Evolutionary conservation across 2,888 invertebrate species (phyloP), one percentile per base, ranked within the genome.

Genomic region (Meiosimyza decipiens): DNA sequence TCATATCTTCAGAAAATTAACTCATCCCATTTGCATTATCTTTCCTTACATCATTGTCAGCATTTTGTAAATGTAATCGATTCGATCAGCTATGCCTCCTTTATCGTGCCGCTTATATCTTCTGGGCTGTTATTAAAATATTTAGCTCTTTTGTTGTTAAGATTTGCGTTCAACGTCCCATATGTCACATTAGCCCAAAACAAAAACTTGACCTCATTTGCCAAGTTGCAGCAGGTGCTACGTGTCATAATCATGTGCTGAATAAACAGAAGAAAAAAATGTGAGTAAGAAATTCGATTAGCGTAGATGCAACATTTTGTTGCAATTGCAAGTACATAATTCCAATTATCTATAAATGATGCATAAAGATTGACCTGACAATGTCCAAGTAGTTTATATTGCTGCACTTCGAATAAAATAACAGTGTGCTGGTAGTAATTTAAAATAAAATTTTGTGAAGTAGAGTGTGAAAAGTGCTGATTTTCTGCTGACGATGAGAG

Each of bases 141-240:
- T 40, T 40, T 6, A 40, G 9, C 6, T 40, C 9, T 7, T 40
- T 40, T 40, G 9, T 40, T 9, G 6, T 6, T 40, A 6, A 40
- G 40, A 28, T 28, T 28, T 28, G 28, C 28, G 4, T 40, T 40
- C 9, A 40, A 40, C 9, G 40, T 40, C 40, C 40, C 33, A 33
- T 60, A 22, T 60, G 33, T 60, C 60, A 60, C 60, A n/a, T 40
- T 5, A 40, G 40, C 40, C 40, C 40, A 40, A 40, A 40, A 40
- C 40, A 40, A 40, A 22, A 40, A 28, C 11, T 6, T 68, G 59
- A 59, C 57, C 68, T 68, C 28, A 11, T 68, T 68, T 57, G 51
- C n/a, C 18, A 18, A 67, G 68, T 13, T 15, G 50, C 68, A 68
- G 59, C 68, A 68, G 68, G 59, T 68, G 68, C 57, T 49, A 15